phyloP scores from a whole-genome alignment of 2,797 vertebrate species.

The Micrastur ruficollis region DNA sequence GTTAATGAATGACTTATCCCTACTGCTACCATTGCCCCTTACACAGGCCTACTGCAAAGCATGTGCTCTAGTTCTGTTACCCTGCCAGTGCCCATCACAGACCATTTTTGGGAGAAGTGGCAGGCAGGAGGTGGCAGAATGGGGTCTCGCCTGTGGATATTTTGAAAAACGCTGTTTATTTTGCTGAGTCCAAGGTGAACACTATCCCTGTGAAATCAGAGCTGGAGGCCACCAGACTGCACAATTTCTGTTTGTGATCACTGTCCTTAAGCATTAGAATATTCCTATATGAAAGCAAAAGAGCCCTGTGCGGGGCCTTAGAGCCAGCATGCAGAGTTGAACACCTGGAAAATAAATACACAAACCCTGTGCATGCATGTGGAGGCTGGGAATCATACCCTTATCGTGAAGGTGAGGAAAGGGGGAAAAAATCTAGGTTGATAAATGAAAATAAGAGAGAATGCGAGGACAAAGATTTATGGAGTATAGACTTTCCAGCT shows the following conservation, averaged over 20 bases:
- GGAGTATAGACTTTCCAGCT: neutral
- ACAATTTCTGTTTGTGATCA: neutral
- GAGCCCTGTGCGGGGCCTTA: neutral
- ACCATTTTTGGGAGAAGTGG: neutral
- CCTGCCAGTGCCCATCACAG: neutral
- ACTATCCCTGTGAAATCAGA: neutral
- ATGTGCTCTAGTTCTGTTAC: neutral
- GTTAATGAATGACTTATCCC: neutral
- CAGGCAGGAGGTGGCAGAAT: neutral
- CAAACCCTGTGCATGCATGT: neutral
- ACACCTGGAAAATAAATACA: neutral
- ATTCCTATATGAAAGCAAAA: neutral
- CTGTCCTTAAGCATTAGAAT: neutral
- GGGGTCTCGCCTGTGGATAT: neutral
- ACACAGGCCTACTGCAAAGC: neutral
- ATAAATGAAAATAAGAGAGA: conserved; percentile 36
- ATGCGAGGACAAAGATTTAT: neutral
- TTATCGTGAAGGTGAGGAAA: neutral
- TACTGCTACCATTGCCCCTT: neutral
- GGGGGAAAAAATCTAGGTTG: neutral
- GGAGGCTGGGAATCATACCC: neutral
- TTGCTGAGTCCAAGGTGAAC: neutral
- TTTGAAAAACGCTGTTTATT: neutral
- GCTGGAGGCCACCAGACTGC: neutral
- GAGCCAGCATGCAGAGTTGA: neutral